Evolutionary conservation across 2,888 invertebrate genomes (phyloP), one percentile per base, ranked within the genome.

Genomic region (Hypercompe scribonia): DNA sequence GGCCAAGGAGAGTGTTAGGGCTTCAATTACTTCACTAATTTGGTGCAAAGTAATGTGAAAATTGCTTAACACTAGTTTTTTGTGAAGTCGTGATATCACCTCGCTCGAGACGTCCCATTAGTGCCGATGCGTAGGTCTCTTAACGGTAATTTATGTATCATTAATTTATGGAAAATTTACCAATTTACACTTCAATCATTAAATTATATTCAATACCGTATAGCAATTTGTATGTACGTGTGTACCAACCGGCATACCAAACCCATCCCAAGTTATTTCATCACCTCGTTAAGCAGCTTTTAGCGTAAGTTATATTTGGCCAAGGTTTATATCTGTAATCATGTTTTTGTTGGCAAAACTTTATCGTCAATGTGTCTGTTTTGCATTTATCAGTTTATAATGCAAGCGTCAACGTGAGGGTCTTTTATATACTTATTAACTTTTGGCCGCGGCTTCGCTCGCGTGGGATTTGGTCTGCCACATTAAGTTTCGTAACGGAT

Each of bases 311-410:
- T 34, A 33, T 34, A 68, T 54, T 68, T 68, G 68, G n/a, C 61
- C 68, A 74, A 72, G 78, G 69, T 65, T 65, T 54, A 8, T 68
- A 54, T 68, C 1, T 63, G 13, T 71, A 72, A 76, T 78, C 71
- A 63, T 64, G 81, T 79, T 81, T 79, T 84, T 81, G 76, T 68
- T 28, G 63, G 78, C 70, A 72, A 75, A 74, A 67, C 54, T 36
- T 71, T 54, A 83, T 34, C 76, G 74, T 28, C 67, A 75, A 83
- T 74, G 13, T 63, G n/a, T 46, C 61, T 31, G 3, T 33, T n/a
- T 13, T 28, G 42, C 58, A 36, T 61, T 21, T 10, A 34, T n/a
- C 7, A n/a, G 10, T 36, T 24, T 36, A 65, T n/a, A 65, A 31
- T 63, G 31, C 33, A 33, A n/a, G 10, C 11, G 11, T 54, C n/a